Conservation (phyloP, 2,888 invertebrate genomes). For the Podotricha telesiphe region DNA sequence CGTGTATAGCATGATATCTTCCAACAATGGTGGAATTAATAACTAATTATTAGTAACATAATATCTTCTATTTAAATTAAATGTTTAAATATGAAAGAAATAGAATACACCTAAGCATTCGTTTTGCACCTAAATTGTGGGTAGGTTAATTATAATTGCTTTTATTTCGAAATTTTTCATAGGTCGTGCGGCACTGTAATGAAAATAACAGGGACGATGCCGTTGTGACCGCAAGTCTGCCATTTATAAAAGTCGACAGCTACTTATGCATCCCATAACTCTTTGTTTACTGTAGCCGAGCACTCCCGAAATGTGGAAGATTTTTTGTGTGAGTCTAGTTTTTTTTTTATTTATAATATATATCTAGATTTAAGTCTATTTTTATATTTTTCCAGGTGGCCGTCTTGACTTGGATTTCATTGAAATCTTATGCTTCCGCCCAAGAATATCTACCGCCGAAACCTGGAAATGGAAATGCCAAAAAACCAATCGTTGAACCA, state of each 20-base stretch:
- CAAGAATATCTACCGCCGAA: constrained; percentile 83
- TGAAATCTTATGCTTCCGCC: constrained; percentile 64
- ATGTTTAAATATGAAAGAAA: neutral
- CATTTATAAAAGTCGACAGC: constrained; percentile 63
- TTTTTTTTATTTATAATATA: constrained; percentile 33
- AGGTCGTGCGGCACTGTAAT: constrained; percentile 68
- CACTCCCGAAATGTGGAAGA: constrained; percentile 62
- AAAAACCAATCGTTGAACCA: constrained; percentile 65
- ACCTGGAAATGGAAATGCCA: constrained; percentile 54
- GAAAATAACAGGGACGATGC: constrained; percentile 62
- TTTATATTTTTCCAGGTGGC: constrained; percentile 54
- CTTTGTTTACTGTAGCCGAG: constrained; percentile 42
- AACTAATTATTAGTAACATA: no score
- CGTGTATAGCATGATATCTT: no score
- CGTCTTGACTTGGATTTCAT: constrained; percentile 62
- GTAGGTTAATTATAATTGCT: constrained; percentile 34
- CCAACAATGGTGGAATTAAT: no score
- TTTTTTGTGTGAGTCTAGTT: constrained; percentile 62
- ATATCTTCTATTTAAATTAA: neutral
- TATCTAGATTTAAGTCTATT: neutral
- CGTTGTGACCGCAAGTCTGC: constrained; percentile 60
- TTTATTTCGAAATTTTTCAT: constrained; percentile 63
- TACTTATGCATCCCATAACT: constrained; percentile 54
- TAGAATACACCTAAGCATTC: neutral
- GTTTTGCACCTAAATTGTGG: neutral